Evolutionary conservation across 2,113 vertebrate species (phyloP).

Genomic region (Larimichthys polyactis): DNA sequence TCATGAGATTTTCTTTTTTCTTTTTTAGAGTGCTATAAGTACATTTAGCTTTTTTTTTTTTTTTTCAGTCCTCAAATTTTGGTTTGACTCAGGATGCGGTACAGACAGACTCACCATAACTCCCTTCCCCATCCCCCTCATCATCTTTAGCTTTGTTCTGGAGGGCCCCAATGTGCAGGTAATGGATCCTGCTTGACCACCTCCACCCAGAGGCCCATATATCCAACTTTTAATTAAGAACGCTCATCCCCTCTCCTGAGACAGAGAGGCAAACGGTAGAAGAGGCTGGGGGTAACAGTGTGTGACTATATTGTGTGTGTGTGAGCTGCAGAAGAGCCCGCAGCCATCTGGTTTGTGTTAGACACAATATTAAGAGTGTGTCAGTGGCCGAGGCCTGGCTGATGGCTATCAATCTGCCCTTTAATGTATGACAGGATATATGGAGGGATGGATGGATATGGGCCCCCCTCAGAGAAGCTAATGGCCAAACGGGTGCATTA

Average conservation of each 20-base stretch:
- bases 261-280: conserved; percentile 29
- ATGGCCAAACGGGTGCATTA: conserved; percentile 91
- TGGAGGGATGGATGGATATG: conserved; percentile 65
- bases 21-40: conserved; percentile 18
- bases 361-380: conserved; percentile 82
- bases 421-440: conserved; percentile 77
- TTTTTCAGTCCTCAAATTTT: conserved; percentile 36
- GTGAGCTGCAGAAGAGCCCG: conserved; percentile 57
- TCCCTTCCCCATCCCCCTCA: background rate
- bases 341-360: conserved; percentile 84
- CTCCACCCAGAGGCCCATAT: conserved; percentile 69
- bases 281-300: conserved; percentile 21
- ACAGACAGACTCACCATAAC: conserved; percentile 20
- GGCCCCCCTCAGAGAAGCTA: conserved; percentile 84
- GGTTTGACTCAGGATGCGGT: conserved; percentile 37
- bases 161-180: conserved; percentile 63
- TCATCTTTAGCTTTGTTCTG: conserved; percentile 65
- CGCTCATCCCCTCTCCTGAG: conserved; percentile 73
- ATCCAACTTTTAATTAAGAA: conserved; percentile 83
- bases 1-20: conserved; percentile 7
- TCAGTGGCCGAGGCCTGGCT: conserved; percentile 74
- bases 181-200: conserved; percentile 72
- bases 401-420: conserved; percentile 83
- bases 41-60: conserved; percentile 23
- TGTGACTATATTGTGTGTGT: conserved; percentile 22